A percentile compares a stretch with the other conserved stretches of the same genome.
Evolutionary conservation across 1,140 invertebrate genomes (phyloP).

Genomic region (Nylanderia fulva): DNA sequence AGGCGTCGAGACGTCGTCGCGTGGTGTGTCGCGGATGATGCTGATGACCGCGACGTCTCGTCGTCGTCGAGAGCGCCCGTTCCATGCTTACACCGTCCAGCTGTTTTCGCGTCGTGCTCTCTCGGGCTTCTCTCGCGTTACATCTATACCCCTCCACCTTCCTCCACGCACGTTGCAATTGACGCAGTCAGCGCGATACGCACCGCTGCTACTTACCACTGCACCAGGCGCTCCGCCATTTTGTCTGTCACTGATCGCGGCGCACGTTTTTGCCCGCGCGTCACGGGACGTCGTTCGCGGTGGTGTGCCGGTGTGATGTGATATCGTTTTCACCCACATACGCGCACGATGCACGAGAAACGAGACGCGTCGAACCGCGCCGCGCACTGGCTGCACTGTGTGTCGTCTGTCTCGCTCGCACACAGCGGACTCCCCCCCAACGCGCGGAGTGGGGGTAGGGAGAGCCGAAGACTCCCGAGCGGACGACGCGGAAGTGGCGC

Average conservation of each 20-base stretch:
- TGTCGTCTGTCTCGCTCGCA: conserved; percentile 65
- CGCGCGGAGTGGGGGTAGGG: not conserved
- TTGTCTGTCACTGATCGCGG: conserved; percentile 82
- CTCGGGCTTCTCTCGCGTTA: not conserved
- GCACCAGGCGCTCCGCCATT: conserved; percentile 81
- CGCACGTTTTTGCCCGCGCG: conserved; percentile 55
- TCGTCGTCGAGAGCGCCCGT: conserved; percentile 86
- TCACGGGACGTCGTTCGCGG: not conserved
- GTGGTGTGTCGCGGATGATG: conserved; percentile 89
- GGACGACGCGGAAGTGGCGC: conserved; percentile 37
- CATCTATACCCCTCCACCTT: too few species aligned
- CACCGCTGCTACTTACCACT: conserved; percentile 77
- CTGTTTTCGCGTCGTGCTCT: conserved; percentile 60
- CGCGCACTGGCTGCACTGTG: conserved; percentile 50
- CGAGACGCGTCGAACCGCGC: conserved; percentile 52
- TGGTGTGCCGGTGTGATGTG: conserved; percentile 27
- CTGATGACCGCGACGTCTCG: conserved; percentile 91
- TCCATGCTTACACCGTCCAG: conserved; percentile 82
- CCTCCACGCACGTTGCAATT: conserved; percentile 1
- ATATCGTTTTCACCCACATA: conserved; percentile 40
- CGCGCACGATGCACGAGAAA: conserved; percentile 48
- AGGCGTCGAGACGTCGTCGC: conserved; percentile 85
- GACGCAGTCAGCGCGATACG: conserved; percentile 45
- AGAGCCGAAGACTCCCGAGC: conserved; percentile 51
- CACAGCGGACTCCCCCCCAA: conserved; percentile 50